These are phyloP conservation scores for Cyanoramphus novaezelandiae DNA, from an alignment of 2,113 vertebrate genomes.

Conservation along the genomic window DNA sequence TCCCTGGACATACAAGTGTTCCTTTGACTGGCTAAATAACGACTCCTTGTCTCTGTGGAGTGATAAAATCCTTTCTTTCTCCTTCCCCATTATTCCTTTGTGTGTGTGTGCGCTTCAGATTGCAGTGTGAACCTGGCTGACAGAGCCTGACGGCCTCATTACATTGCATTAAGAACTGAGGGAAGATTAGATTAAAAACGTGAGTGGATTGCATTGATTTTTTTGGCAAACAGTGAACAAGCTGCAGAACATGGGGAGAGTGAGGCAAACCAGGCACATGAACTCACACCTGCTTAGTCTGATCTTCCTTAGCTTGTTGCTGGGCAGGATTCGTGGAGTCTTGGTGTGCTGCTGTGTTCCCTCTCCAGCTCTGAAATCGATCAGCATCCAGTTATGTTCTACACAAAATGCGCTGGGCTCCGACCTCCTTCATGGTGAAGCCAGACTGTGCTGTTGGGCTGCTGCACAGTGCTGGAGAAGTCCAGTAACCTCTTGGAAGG, in stretches of 20 bases:
- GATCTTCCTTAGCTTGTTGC: neutral
- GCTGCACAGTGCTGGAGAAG: neutral
- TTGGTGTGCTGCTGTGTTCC: too few species aligned
- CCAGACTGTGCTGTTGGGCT: neutral
- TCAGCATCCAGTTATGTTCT: neutral
- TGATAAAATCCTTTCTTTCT: neutral
- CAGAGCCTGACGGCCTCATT: neutral
- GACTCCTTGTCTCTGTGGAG: neutral
- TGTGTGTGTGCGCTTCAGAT: neutral
- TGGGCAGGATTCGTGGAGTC: neutral
- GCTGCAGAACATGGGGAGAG: neutral
- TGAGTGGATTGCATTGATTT: neutral
- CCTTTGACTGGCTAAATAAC: neutral
- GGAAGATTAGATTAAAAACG: neutral
- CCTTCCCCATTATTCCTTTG: neutral
- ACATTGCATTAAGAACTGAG: neutral
- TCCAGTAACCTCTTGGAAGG: neutral
- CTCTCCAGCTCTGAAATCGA: neutral
- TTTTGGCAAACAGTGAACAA: neutral
- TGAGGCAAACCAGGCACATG: too few species aligned
- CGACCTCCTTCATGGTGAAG: fast-evolving
- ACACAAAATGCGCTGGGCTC: neutral
- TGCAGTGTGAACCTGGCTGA: neutral
- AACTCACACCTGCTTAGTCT: neutral
- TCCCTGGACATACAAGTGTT: neutral